A percentile compares a stretch with the other conserved stretches of the same genome.
phyloP scores from a whole-genome alignment of 2,113 vertebrate genomes.

The Theristicus caerulescens region DNA sequence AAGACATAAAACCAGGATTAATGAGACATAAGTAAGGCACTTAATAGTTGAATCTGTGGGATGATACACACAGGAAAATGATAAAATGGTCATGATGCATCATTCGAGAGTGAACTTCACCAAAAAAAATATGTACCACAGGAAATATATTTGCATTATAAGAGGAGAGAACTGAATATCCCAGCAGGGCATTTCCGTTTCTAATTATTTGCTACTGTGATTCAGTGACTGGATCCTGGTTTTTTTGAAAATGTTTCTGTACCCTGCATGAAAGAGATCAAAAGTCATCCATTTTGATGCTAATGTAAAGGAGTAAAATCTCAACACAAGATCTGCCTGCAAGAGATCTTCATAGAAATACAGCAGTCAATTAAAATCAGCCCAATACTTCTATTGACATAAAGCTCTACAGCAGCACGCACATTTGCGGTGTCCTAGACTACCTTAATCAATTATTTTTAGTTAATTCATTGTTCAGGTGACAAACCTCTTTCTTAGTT shows the following conservation, averaged over 20 bases:
- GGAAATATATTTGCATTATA: constrained; percentile 24
- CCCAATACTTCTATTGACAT: not conserved
- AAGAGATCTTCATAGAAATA: not conserved
- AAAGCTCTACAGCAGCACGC: not conserved
- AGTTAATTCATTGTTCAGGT: not conserved
- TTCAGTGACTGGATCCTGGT: not conserved
- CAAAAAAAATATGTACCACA: not conserved
- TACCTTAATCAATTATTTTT: not conserved
- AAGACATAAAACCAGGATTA: constrained; percentile 39
- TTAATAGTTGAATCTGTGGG: constrained; percentile 28
- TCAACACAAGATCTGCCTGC: not conserved
- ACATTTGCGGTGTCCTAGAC: not conserved
- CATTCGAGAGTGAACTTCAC: constrained; percentile 10
- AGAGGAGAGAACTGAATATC: not conserved
- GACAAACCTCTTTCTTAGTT: not conserved
- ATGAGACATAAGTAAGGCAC: constrained; percentile 29
- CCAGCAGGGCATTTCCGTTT: not conserved
- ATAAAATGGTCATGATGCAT: not conserved
- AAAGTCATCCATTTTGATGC: constrained; percentile 1
- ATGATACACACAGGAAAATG: not conserved
- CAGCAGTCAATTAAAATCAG: not conserved
- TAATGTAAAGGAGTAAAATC: not conserved
- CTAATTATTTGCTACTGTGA: constrained; percentile 30
- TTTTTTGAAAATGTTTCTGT: constrained; percentile 17
- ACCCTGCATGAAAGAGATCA: not conserved